These are phyloP conservation scores for Epinephelus fuscoguttatus DNA, from an alignment of 2,113 vertebrate species.

Conservation along the genomic window DNA sequence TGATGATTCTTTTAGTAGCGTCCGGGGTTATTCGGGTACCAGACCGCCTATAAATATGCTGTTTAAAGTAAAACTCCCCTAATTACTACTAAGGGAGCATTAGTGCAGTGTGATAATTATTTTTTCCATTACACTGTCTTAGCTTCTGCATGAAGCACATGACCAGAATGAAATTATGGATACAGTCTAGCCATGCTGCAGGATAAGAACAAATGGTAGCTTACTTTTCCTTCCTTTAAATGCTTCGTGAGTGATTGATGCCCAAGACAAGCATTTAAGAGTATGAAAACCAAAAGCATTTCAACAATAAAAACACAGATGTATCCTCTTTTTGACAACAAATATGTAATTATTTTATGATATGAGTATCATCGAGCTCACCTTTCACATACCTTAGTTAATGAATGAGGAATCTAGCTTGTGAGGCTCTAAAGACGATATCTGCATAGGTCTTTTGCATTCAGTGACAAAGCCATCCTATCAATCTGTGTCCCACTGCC, in stretches of 20 bases:
- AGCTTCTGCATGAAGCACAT: background rate
- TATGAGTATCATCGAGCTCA: background rate
- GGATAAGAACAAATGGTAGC: background rate
- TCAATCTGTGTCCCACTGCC: conserved; percentile 61
- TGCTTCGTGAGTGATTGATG: background rate
- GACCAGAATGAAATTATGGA: conserved; percentile 9
- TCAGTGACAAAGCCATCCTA: conserved; percentile 42
- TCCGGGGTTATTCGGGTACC: background rate
- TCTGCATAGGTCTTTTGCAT: conserved; percentile 31
- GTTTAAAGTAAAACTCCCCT: conserved; percentile 15
- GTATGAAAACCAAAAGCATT: too few species aligned
- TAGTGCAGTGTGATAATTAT: conserved; percentile 8
- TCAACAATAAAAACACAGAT: background rate
- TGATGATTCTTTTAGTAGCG: conserved; percentile 14
- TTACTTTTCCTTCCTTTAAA: background rate
- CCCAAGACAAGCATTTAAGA: background rate
- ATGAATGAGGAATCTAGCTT: background rate
- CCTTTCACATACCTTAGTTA: conserved; percentile 2
- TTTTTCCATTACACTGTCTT: conserved; percentile 23
- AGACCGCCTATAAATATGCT: conserved; percentile 3
- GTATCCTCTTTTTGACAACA: background rate
- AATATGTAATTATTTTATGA: background rate
- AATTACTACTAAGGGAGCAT: conserved; percentile 14
- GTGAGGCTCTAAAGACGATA: background rate
- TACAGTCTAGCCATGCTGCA: background rate